These are phyloP conservation scores for Sialis fuliginosa DNA, from an alignment of 2,888 invertebrate genomes.

Conservation along the genomic window DNA sequence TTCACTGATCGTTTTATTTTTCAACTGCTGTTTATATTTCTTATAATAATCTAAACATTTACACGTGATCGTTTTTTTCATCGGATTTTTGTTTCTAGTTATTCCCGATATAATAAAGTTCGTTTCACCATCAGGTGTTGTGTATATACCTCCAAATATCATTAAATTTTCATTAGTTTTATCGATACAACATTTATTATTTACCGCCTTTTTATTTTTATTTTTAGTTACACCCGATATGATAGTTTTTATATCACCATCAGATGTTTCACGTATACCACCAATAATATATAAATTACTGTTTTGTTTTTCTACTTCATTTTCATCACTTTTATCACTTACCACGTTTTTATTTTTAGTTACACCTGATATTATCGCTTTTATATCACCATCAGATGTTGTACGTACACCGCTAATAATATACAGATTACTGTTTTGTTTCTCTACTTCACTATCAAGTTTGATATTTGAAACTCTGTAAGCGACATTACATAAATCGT, in stretches of 20 bases:
- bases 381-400: conserved; percentile 1
- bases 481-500: too few species aligned
- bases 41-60: too few species aligned
- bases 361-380: conserved; percentile 6
- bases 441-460: background rate
- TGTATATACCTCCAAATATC: conserved; percentile 1
- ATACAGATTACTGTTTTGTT: background rate
- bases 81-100: background rate
- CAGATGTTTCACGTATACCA: conserved; percentile 3
- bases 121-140: background rate
- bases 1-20: too few species aligned
- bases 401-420: conserved; percentile 6
- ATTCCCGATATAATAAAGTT: background rate
- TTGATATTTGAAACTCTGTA: background rate
- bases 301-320: background rate
- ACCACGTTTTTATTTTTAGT: background rate
- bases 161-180: too few species aligned
- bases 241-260: conserved; percentile 5
- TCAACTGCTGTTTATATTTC: too few species aligned
- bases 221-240: conserved; percentile 4
- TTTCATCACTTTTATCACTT: too few species aligned
- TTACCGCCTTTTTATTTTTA: background rate
- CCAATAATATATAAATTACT: conserved; percentile 2
- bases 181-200: background rate
- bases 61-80: too few species aligned